A percentile compares a stretch with the other conserved stretches of the same genome.
phyloP scores from a whole-genome alignment of 2,797 vertebrate genomes.

The Babyrousa celebensis region DNA sequence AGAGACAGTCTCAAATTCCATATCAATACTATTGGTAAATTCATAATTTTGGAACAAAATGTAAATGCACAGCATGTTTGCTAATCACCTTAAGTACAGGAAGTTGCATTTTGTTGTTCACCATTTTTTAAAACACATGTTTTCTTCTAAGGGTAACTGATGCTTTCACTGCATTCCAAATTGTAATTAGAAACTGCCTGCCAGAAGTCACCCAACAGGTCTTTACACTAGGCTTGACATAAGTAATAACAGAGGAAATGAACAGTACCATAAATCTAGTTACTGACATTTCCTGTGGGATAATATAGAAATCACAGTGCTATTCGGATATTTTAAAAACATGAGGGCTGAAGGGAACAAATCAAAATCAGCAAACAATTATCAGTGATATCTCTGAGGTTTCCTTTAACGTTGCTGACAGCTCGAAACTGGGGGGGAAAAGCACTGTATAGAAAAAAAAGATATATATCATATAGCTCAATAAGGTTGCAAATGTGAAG shows the following conservation, averaged over 20 bases:
- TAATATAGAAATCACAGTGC: slow-evolving; percentile 85
- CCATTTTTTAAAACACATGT: slow-evolving; percentile 1
- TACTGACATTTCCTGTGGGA: slow-evolving; percentile 78
- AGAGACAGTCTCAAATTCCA: not conserved
- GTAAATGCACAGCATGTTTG: not conserved
- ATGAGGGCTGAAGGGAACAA: slow-evolving; percentile 63
- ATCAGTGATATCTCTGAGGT: slow-evolving; percentile 69
- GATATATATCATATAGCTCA: not conserved
- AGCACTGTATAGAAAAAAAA: not conserved
- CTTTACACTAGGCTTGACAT: slow-evolving; percentile 72
- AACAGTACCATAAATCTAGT: slow-evolving; percentile 84
- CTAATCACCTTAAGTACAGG: not conserved
- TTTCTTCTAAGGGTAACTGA: slow-evolving; percentile 7
- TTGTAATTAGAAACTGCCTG: slow-evolving; percentile 78
- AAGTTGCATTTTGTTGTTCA: not conserved
- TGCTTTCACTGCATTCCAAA: not conserved
- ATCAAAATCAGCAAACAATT: slow-evolving; percentile 87
- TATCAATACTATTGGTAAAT: not conserved
- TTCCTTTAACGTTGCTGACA: slow-evolving; percentile 30
- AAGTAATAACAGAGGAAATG: slow-evolving; percentile 78
- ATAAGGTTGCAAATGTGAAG: not conserved
- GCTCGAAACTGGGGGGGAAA: not conserved
- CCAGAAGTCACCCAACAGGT: slow-evolving; percentile 54
- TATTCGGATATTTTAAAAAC: slow-evolving; percentile 76
- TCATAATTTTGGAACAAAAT: slow-evolving; percentile 3